Base-by-base conservation (phyloP, 2,797 vertebrate genomes). In the Lacerta viridis region DNA sequence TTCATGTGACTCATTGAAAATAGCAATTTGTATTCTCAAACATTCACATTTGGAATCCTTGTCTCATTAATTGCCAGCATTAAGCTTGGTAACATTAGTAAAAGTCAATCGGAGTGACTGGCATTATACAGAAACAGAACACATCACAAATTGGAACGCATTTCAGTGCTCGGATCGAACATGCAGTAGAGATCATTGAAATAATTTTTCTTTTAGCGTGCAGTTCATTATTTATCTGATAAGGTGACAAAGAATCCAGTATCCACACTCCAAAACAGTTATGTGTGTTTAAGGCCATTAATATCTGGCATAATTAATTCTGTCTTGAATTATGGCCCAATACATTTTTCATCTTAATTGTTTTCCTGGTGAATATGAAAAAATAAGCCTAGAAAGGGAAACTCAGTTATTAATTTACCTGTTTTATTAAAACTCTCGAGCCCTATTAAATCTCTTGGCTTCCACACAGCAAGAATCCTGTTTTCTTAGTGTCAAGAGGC, bases 1-100 rank as follows among this genome's bases (percentile, higher is more conserved):
- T 96, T 95, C 92, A 94, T 94, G 94, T 76, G 80, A 93, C 59
- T 92, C 85, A 80, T 46, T 90, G 88, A 91, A 92, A 93, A 87
- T 39, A 88, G 89, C 87, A 90, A 90, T 96, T 93, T 87, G 79
- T 86, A 82, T 92, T 92, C 94, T 87, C 29, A 93, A 89, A 90
- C 68, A 85, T 85, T 92, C 84, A 75, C 90, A 83, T 90, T 68
- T 72, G n/a, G 72, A 91, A 89, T 29, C 20, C 83, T 17, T 86
- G 68, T 91, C 87, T 95, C 89, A 89, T 89, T 93, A 95, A 92
- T 85, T 82, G 33, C 64, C 80, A 93, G 91, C 85, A 95, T 88
- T 92, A 90, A 76, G 83, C 50, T 82, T 92, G 87, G 91, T 59
- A 90, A 50, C 77, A 84, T 90, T 85, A 91, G 7, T 27, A 61